These are phyloP conservation scores for Cinclus mexicanus DNA, from an alignment of 2,113 vertebrate species.

Conservation along the genomic window DNA sequence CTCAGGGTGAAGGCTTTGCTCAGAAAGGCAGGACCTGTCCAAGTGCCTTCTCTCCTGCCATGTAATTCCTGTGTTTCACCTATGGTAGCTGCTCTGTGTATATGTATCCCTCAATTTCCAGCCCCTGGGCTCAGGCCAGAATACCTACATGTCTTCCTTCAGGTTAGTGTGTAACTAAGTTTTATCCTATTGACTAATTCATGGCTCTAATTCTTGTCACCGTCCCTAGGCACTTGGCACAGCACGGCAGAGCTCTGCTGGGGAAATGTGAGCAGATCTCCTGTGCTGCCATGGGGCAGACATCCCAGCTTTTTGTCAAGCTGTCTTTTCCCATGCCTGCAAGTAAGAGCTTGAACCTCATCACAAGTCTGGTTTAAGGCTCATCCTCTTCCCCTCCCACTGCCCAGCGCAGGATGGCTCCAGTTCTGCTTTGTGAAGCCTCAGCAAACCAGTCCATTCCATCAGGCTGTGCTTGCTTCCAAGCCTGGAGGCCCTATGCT, in stretches of 20 bases:
- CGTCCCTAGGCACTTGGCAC: not conserved
- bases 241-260: not conserved
- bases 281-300: not conserved
- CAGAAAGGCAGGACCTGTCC: not conserved
- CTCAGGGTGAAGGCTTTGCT: not conserved
- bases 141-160: not conserved
- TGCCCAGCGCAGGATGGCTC: not conserved
- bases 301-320: not conserved
- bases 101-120: not conserved
- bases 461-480: not conserved
- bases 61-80: not conserved
- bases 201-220: not conserved
- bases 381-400: not conserved
- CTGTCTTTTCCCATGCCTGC: not conserved
- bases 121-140: not conserved
- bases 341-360: not conserved
- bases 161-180: not conserved
- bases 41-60: not conserved
- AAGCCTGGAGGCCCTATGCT: not conserved
- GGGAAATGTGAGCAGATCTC: not conserved
- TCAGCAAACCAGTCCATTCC: not conserved
- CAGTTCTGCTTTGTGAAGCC: not conserved
- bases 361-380: not conserved
- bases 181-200: not conserved
- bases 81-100: not conserved